phyloP scores from a whole-genome alignment of 2,888 invertebrate species.

The Caenorhabditis sp. region DNA sequence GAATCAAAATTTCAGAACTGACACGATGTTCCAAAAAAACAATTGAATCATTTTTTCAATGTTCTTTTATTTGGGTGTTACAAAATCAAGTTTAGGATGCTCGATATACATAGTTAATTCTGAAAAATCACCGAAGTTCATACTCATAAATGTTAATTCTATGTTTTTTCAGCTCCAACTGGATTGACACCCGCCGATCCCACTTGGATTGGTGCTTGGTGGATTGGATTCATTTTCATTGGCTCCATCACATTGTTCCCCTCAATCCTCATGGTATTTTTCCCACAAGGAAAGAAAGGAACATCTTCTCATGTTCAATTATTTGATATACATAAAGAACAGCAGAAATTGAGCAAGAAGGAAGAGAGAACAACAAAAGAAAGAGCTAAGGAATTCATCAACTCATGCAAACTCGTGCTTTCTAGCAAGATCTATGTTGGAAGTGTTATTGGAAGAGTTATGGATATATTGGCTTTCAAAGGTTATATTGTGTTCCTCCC shows the following conservation, averaged over 20 bases:
- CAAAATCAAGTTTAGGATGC: too few species aligned
- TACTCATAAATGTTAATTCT: too few species aligned
- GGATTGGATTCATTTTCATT: slow-evolving; percentile 72
- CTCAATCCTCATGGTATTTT: slow-evolving; percentile 71
- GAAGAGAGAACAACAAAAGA: slow-evolving; percentile 23
- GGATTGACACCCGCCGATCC: slow-evolving; percentile 71
- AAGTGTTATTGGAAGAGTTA: slow-evolving; percentile 65
- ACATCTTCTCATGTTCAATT: slow-evolving; percentile 24
- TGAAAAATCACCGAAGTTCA: too few species aligned
- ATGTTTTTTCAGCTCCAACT: slow-evolving; percentile 47
- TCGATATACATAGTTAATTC: too few species aligned
- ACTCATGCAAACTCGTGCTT: slow-evolving; percentile 58
- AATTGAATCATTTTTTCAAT: too few species aligned
- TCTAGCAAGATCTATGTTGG: slow-evolving; percentile 62
- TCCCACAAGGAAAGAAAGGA: slow-evolving; percentile 62
- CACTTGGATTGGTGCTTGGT: slow-evolving; percentile 74
- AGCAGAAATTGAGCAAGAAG: slow-evolving; percentile 20
- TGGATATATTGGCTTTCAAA: slow-evolving; percentile 70
- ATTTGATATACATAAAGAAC: slow-evolving; percentile 32
- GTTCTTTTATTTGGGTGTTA: too few species aligned
- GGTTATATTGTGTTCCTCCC: slow-evolving; percentile 70
- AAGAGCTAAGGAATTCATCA: slow-evolving; percentile 49
- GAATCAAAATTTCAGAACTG: too few species aligned
- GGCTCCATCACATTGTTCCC: slow-evolving; percentile 56
- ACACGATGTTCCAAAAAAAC: too few species aligned